Evolutionary conservation across 2,797 vertebrate species (phyloP).

Genomic region (Leucoraja ocellata): DNA sequence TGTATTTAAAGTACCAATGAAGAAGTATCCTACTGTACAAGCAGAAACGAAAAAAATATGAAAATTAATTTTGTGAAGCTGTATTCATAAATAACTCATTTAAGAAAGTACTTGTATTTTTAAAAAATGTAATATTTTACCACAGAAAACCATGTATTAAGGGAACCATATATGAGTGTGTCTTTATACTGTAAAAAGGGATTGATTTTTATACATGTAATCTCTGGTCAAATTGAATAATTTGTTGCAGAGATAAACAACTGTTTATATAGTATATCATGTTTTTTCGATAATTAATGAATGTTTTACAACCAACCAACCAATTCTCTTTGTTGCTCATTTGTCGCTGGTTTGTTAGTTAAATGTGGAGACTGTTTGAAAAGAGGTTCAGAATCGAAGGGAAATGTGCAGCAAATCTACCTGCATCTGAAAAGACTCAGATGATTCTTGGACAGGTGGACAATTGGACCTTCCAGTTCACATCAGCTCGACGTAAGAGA

Average conservation of each 20-base stretch:
- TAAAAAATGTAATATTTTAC: constrained; percentile 13
- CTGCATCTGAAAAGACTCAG: background rate
- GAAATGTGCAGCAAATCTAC: background rate
- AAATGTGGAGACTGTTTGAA: background rate
- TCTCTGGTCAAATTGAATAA: constrained; percentile 7
- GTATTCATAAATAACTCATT: constrained; percentile 11
- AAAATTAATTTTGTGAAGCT: constrained; percentile 17
- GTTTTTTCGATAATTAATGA: background rate
- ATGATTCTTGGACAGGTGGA: no score
- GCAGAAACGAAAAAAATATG: constrained; percentile 5
- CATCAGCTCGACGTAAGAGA: no score
- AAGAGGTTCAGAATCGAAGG: background rate
- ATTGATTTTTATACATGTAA: constrained; percentile 18
- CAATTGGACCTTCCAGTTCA: no score
- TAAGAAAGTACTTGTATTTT: constrained; percentile 32
- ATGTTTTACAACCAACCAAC: no score
- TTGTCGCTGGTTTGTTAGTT: background rate
- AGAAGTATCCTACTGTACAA: constrained; percentile 27
- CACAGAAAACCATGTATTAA: constrained; percentile 13
- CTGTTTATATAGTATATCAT: background rate
- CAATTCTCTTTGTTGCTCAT: background rate
- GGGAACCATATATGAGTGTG: background rate
- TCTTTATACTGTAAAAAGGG: constrained; percentile 23
- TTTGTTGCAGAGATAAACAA: background rate
- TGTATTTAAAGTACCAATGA: constrained; percentile 34